Evolutionary conservation across 2,888 invertebrate species (phyloP).

Genomic region (Pseudanteris insignis): DNA sequence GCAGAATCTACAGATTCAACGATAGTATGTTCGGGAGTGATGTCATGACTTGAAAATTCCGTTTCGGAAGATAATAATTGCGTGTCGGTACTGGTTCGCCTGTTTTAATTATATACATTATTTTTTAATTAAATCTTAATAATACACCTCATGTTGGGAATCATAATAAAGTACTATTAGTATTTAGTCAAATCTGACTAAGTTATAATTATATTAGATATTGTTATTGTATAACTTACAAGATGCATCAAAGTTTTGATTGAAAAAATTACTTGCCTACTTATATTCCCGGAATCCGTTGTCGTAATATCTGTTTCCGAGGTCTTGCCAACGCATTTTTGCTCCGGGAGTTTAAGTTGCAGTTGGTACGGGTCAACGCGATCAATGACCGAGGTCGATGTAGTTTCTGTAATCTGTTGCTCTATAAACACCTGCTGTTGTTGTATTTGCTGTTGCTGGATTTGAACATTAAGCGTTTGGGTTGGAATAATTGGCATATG

Average conservation of each 20-base stretch:
- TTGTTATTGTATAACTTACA: no score
- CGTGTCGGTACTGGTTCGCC: conserved; percentile 60
- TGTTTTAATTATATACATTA: no score
- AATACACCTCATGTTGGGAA: no score
- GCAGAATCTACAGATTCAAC: conserved; percentile 54
- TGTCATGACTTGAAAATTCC: conserved; percentile 61
- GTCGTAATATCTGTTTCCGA: conserved; percentile 49
- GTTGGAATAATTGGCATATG: conserved; percentile 34
- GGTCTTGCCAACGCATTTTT: conserved; percentile 47
- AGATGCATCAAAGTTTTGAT: no score
- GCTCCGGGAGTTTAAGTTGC: conserved; percentile 55
- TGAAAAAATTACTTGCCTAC: conserved; percentile 50
- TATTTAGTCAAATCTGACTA: no score
- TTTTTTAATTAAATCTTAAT: conserved; percentile 4
- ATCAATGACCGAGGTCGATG: conserved; percentile 35
- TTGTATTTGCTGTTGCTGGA: conserved; percentile 49
- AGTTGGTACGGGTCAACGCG: conserved; percentile 51
- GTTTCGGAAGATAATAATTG: conserved; percentile 59
- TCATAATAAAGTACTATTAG: no score
- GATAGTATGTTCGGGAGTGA: conserved; percentile 62
- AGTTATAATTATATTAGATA: no score
- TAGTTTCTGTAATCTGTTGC: conserved; percentile 23
- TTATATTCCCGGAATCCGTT: conserved; percentile 51
- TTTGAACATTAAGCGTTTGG: conserved; percentile 49
- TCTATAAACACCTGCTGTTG: conserved; percentile 31